These are phyloP conservation scores for Bergia sp. DNA, from an alignment of 92 coral and sea anemone species.

Conservation along the genomic window DNA sequence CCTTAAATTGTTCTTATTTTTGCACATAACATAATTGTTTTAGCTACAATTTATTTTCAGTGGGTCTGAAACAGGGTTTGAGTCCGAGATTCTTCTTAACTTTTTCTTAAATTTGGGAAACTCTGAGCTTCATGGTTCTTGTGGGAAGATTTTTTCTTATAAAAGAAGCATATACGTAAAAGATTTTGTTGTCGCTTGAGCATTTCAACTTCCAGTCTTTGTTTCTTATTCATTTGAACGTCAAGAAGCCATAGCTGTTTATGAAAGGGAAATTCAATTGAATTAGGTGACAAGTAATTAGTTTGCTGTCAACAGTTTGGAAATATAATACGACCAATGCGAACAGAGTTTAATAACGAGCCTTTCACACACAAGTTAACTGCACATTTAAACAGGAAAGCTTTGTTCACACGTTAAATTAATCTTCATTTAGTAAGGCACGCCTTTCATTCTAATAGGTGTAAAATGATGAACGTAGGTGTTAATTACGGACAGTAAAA, in stretches of 20 bases:
- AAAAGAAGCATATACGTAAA: too few relatives aligned
- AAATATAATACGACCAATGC: constrained; percentile 4
- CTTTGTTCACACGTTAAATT: constrained; percentile 9
- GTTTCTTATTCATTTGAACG: neutral
- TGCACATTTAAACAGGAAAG: constrained; percentile 28
- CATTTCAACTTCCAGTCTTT: neutral
- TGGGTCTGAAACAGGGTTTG: too few relatives aligned
- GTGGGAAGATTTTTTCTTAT: too few relatives aligned
- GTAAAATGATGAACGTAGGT: constrained; percentile 35
- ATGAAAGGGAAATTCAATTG: constrained; percentile 5
- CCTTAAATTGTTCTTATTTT: neutral
- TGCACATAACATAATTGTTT: too few relatives aligned
- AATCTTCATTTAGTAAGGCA: constrained; percentile 19
- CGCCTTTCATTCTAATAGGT: constrained; percentile 38
- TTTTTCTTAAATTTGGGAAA: too few relatives aligned
- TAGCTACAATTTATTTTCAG: too few relatives aligned
- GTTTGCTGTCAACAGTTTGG: constrained; percentile 30
- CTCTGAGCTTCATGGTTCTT: too few relatives aligned
- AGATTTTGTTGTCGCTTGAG: too few relatives aligned
- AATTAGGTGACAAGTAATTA: constrained; percentile 25
- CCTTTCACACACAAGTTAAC: constrained; percentile 17
- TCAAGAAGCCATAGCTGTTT: constrained; percentile 10
- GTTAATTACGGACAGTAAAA: constrained; percentile 23
- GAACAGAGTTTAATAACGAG: constrained; percentile 15
- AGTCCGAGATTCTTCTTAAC: too few relatives aligned